phyloP scores from a whole-genome alignment of 2,113 vertebrate genomes.

The Otolemur garnettii region DNA sequence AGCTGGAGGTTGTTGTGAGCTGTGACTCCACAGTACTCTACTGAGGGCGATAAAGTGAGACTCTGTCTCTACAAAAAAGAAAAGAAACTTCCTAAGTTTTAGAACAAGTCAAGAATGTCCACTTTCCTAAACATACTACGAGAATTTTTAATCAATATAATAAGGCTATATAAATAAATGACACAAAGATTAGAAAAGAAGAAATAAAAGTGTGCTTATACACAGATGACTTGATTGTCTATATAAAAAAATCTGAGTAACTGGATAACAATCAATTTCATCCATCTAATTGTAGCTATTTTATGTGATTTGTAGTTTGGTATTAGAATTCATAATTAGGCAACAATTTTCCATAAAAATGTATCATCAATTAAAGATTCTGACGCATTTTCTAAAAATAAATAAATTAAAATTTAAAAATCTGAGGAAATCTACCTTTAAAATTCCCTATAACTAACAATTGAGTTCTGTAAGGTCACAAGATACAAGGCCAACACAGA shows the following conservation, averaged over 20 bases:
- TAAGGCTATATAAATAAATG: not conserved
- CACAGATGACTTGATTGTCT: not conserved
- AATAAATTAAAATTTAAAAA: not conserved
- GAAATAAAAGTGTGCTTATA: not conserved
- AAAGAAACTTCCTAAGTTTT: not conserved
- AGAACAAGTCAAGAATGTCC: not conserved
- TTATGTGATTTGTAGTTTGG: conserved; percentile 63
- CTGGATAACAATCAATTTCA: conserved; percentile 65
- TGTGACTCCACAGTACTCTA: too few relatives aligned
- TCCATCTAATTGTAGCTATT: conserved; percentile 49
- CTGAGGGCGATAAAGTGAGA: too few relatives aligned
- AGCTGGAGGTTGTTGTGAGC: too few relatives aligned
- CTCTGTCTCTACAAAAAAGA: too few relatives aligned
- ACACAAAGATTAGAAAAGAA: not conserved
- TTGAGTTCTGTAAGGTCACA: not conserved
- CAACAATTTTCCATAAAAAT: conserved; percentile 54
- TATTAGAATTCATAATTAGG: conserved; percentile 61
- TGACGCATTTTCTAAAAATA: conserved; percentile 15
- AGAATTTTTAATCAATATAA: not conserved
- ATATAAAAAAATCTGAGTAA: not conserved
- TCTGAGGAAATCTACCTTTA: not conserved
- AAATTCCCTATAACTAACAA: not conserved
- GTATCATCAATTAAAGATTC: conserved; percentile 43
- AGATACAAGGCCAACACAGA: not conserved
- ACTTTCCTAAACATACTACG: not conserved